These are phyloP conservation scores for Lithophane semibrunnea DNA, from an alignment of 2,888 invertebrate species.

Conservation along the genomic window DNA sequence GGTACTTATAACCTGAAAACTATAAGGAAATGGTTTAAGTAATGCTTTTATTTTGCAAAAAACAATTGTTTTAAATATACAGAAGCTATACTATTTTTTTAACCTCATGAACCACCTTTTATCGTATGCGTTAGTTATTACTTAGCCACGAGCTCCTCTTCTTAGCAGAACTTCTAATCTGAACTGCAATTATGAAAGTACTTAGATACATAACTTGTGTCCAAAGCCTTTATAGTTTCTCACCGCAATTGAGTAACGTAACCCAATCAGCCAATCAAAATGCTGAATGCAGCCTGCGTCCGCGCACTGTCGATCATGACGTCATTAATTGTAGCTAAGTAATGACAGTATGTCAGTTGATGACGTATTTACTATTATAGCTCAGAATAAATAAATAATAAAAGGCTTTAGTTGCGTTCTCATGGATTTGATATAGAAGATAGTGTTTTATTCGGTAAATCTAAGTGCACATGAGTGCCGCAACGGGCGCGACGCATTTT, in stretches of 20 bases:
- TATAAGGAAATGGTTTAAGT: too few species aligned
- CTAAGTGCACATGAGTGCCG: too few species aligned
- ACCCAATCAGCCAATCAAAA: slow-evolving; percentile 1
- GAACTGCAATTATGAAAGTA: not conserved
- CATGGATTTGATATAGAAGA: not conserved
- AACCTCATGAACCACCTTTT: too few species aligned
- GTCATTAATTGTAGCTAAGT: slow-evolving; percentile 31
- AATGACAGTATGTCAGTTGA: slow-evolving; percentile 10
- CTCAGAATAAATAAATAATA: slow-evolving; percentile 25
- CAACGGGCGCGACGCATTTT: too few species aligned
- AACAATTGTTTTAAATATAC: too few species aligned
- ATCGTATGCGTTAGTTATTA: too few species aligned
- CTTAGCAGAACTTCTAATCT: too few species aligned
- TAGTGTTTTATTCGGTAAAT: not conserved
- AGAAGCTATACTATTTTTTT: too few species aligned
- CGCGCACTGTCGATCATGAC: slow-evolving; percentile 19
- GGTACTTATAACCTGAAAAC: too few species aligned
- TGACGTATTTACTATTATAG: slow-evolving; percentile 48
- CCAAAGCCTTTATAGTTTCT: slow-evolving; percentile 1
- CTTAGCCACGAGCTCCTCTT: too few species aligned
- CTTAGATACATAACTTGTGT: not conserved
- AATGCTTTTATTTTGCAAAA: too few species aligned
- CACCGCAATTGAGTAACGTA: not conserved
- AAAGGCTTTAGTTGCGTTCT: not conserved
- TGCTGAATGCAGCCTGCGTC: slow-evolving; percentile 20